A percentile compares a stretch with the other conserved stretches of the same genome.
Evolutionary conservation across 2,797 vertebrate species (phyloP).

Genomic region (Hapalemur alaotrensis): DNA sequence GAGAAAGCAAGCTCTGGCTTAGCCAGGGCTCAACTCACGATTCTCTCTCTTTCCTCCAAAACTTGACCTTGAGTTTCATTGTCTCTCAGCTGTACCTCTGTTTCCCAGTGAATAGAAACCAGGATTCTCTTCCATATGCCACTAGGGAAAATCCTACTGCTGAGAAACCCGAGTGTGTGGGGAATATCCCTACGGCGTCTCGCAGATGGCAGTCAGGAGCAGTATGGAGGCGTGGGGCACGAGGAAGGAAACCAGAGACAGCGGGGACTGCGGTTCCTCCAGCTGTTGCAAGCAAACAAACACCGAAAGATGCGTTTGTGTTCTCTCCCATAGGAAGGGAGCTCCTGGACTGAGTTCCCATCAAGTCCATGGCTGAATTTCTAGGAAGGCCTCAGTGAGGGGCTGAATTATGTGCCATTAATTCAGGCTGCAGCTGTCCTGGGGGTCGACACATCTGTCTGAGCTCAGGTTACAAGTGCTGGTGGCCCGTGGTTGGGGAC

Average conservation of each 20-base stretch:
- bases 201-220: not conserved
- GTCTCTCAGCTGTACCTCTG: not conserved
- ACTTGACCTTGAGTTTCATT: not conserved
- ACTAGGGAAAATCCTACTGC: not conserved
- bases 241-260: not conserved
- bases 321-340: not conserved
- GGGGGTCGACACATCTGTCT: not conserved
- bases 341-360: not conserved
- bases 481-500: not conserved
- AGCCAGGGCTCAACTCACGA: not conserved
- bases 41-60: not conserved
- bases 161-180: not conserved
- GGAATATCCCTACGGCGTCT: not conserved
- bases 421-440: not conserved
- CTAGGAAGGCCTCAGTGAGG: conserved; percentile 9
- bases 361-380: not conserved
- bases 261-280: not conserved
- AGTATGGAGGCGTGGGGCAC: not conserved
- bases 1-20: not conserved
- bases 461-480: not conserved
- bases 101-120: not conserved
- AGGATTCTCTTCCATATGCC: not conserved
- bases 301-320: not conserved
- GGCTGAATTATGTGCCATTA: not conserved
- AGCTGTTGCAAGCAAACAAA: not conserved